Percentiles rank a stretch among this genome's conserved stretches.
Evolutionary conservation across 2,888 invertebrate species (phyloP).

Genomic region (Apantesis nais): DNA sequence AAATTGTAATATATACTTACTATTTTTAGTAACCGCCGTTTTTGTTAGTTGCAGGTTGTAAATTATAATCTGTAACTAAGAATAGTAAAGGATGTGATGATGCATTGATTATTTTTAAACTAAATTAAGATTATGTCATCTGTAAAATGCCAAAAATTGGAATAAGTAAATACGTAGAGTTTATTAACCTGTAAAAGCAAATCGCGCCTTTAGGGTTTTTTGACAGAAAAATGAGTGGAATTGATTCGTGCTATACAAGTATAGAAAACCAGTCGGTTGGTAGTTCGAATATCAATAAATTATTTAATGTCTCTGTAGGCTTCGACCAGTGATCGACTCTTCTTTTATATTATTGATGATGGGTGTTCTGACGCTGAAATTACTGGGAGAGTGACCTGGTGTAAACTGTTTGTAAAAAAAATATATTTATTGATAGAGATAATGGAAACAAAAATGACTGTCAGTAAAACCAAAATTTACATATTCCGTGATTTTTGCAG

Average conservation of each 20-base stretch:
- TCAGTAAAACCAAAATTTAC: not conserved
- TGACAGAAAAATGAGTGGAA: not conserved
- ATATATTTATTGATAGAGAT: no score
- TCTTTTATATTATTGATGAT: not conserved
- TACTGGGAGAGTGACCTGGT: no score
- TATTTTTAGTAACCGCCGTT: slow-evolving; percentile 39
- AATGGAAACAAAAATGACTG: no score
- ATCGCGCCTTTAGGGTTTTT: no score
- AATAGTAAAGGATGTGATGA: not conserved
- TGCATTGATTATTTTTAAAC: not conserved
- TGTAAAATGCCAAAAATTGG: not conserved
- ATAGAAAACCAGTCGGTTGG: not conserved
- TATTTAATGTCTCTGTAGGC: not conserved
- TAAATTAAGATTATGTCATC: not conserved
- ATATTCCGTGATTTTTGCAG: not conserved
- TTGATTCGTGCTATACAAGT: not conserved
- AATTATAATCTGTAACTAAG: slow-evolving; percentile 35
- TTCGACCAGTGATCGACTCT: not conserved
- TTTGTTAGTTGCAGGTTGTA: slow-evolving; percentile 32
- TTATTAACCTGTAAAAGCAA: no score
- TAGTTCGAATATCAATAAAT: no score
- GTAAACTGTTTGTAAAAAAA: no score
- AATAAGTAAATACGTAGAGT: not conserved
- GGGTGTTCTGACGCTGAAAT: no score
- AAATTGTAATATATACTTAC: slow-evolving; percentile 27